phyloP scores from a whole-genome alignment of 1,140 invertebrate genomes.

The Lepidurus apus region DNA sequence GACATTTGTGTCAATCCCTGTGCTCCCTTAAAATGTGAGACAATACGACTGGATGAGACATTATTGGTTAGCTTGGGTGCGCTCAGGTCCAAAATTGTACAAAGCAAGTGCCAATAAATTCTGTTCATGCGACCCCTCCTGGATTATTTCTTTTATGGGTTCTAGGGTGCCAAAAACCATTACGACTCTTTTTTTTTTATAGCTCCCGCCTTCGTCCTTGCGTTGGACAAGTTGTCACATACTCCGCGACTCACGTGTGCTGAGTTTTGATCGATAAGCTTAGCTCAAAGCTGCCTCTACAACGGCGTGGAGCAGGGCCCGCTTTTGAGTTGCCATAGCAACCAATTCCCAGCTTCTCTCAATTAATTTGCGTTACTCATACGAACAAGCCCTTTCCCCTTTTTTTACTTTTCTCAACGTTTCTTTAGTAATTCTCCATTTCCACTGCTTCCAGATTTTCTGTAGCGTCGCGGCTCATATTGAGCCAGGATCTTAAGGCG shows the following conservation, averaged over 20 bases:
- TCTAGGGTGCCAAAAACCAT: neutral
- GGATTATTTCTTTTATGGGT: neutral
- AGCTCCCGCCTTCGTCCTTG: neutral
- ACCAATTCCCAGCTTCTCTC: neutral
- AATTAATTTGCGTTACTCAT: neutral
- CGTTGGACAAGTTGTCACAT: neutral
- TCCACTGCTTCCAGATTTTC: neutral
- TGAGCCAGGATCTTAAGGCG: neutral
- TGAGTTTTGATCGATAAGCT: neutral
- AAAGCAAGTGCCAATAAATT: neutral
- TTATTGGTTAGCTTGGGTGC: neutral
- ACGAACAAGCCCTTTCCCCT: neutral
- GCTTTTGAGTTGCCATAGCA: neutral
- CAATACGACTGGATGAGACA: neutral
- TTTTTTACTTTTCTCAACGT: neutral
- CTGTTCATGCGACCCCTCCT: neutral
- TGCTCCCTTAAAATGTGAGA: neutral
- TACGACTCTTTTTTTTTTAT: neutral
- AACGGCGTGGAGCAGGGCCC: neutral
- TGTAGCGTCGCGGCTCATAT: neutral
- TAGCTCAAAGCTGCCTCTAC: neutral
- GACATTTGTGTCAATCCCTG: constrained; percentile 45
- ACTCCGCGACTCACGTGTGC: neutral
- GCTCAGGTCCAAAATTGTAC: neutral
- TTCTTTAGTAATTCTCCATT: neutral